Percentiles rank a stretch among this genome's conserved stretches.
Evolutionary conservation across 2,113 vertebrate species (phyloP).

Genomic region (Pitta sordida): DNA sequence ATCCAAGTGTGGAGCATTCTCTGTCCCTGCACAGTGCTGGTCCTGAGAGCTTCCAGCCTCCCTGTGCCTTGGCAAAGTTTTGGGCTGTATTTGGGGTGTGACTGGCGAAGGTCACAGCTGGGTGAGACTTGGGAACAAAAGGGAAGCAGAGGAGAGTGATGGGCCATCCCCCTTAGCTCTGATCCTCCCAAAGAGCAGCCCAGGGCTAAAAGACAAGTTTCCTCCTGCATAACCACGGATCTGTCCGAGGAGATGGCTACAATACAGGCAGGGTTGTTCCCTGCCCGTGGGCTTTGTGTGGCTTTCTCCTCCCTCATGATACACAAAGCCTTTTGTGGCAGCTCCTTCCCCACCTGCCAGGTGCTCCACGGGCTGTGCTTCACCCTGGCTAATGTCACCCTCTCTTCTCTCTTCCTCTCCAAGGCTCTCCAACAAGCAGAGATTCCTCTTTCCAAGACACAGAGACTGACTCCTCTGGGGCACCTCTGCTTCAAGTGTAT

Average conservation of each 20-base stretch:
- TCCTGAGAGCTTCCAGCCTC: not conserved
- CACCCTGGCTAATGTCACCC: not conserved
- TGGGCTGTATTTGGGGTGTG: not conserved
- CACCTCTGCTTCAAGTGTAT: slow-evolving; percentile 85
- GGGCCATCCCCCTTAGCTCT: not conserved
- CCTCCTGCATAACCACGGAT: not conserved
- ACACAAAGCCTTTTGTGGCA: slow-evolving; percentile 28
- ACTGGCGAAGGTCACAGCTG: not conserved
- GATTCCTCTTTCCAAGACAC: slow-evolving; percentile 84
- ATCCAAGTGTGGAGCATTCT: fast-evolving
- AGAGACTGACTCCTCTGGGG: slow-evolving; percentile 88
- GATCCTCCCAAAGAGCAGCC: not conserved
- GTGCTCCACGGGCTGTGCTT: not conserved
- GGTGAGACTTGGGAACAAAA: not conserved
- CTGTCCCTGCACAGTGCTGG: fast-evolving
- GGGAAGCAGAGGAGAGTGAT: not conserved
- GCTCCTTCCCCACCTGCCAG: not conserved
- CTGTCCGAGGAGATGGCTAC: not conserved
- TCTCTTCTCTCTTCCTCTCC: slow-evolving; percentile 58
- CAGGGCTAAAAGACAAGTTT: slow-evolving; percentile 27
- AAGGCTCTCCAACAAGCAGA: slow-evolving; percentile 75
- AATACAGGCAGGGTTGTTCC: not conserved
- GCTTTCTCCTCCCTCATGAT: slow-evolving; percentile 54
- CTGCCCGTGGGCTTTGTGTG: slow-evolving; percentile 32
- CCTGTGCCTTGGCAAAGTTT: not conserved